A percentile compares a stretch with the other conserved stretches of the same genome.
Conservation (phyloP, 2,797 vertebrate genomes). For the Loris lydekkerianus region DNA sequence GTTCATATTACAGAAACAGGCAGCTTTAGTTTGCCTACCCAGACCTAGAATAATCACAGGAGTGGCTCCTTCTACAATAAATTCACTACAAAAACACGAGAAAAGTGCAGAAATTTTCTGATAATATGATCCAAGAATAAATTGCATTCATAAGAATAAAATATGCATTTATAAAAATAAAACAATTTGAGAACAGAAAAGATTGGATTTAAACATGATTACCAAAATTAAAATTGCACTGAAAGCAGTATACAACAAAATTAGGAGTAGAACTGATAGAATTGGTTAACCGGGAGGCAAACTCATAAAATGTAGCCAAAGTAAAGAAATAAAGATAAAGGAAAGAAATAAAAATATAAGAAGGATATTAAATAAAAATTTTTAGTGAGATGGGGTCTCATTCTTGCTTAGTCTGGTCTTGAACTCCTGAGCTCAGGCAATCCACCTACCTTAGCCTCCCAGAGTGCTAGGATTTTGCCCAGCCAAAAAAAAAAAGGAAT, state of each 20-base stretch:
- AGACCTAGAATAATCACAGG: not conserved
- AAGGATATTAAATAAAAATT: not conserved
- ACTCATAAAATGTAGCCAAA: conserved; percentile 11
- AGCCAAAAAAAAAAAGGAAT: not conserved
- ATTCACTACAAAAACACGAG: not conserved
- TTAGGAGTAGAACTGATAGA: not conserved
- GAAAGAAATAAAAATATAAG: conserved; percentile 21
- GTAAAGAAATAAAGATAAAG: not conserved
- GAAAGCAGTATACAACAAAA: not conserved
- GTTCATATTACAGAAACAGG: not conserved
- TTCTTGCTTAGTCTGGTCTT: too few relatives aligned
- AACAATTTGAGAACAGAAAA: conserved; percentile 45
- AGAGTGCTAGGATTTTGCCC: too few relatives aligned
- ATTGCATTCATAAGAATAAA: conserved; percentile 17
- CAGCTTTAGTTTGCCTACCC: not conserved
- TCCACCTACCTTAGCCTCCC: too few relatives aligned
- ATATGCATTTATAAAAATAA: conserved; percentile 25
- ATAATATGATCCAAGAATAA: conserved; percentile 21
- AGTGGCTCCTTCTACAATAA: not conserved
- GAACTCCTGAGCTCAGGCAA: too few relatives aligned
- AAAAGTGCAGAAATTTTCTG: not conserved
- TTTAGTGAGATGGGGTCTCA: too few relatives aligned
- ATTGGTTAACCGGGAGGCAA: conserved; percentile 19
- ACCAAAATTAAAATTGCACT: conserved; percentile 44
- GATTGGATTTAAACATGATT: not conserved